Base-by-base conservation (phyloP, 2,888 invertebrate genomes). In the Minunthozetes semirufus region DNA sequence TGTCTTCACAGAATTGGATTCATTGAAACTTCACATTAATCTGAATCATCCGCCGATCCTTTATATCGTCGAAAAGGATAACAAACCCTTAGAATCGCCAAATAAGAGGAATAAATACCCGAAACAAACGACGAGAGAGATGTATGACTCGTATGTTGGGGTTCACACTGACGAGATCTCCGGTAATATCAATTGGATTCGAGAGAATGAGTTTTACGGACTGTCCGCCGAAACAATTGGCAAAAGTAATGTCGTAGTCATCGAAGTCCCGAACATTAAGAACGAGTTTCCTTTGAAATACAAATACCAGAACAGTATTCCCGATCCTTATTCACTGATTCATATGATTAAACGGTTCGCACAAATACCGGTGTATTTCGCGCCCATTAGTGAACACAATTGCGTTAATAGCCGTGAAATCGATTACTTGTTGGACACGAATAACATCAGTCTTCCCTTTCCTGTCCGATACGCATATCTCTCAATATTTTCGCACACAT, bases 231-330 rank as follows among this genome's bases (percentile, higher is more conserved):
- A 72, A 29, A 56, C 22, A 6, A 42, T 56, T 25, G 72, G 72
- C 29, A 72, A 72, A 53, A 33, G 53, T 25, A 72, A 53, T 38
- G 72, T 72, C 22, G 17, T 72, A 5, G 29, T 72, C 25, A 27
- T 71, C 15, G 48, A 48, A 46, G 1, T 71, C 0, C 33, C 27
- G 25, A 27, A 71, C 19, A 71, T 50, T 42, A 48, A 19, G 13
- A 42, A 50, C 17, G 71, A 71, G 25, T n/a, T 19, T 48, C 2
- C 3, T 11, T 1, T 19, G 27, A 48, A 53, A 71, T 33, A 19
- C 25, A 71, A 71, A 48, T 63, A 63, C 63, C n/a, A 50, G 50
- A n/a, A 9, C n/a, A 29, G 17, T 17, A 25, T 33, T 22, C 48
- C n/a, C 9, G 71, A 71, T 29, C 71, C 71, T 1, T 71, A 42